A percentile compares a stretch with the other conserved stretches of the same genome.
phyloP scores from a whole-genome alignment of 2,797 vertebrate species.

The Thunnus albacares region DNA sequence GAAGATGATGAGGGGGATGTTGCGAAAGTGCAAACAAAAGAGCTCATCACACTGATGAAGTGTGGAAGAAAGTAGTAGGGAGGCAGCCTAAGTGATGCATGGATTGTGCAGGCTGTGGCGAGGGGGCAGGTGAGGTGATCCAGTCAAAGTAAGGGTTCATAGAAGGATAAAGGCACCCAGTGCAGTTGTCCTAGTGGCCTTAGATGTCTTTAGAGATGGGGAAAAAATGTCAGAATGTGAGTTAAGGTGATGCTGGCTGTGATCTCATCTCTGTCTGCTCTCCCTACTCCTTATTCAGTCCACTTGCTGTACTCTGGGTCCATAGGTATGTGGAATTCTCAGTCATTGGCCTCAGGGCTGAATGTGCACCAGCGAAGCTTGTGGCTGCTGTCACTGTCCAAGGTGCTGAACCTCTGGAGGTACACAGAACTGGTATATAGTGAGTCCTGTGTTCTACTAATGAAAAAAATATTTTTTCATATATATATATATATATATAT shows the following conservation, averaged over 20 bases:
- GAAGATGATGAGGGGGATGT: not conserved
- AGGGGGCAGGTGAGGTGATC: constrained; percentile 38
- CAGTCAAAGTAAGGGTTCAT: constrained; percentile 26
- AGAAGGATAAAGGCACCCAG: constrained; percentile 7
- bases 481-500: no score
- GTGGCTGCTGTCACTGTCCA: constrained; percentile 52
- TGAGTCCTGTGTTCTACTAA: no score
- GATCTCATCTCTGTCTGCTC: not conserved
- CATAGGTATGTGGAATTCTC: not conserved
- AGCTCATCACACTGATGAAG: constrained; percentile 48
- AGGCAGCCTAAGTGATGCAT: constrained; percentile 8
- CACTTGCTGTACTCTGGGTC: constrained; percentile 25
- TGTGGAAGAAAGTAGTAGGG: constrained; percentile 44
- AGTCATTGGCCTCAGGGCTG: constrained; percentile 25
- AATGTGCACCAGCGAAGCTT: constrained; percentile 2
- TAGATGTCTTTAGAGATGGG: constrained; percentile 17
- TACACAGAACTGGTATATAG: not conserved
- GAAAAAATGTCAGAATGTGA: constrained; percentile 12
- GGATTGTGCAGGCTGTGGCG: constrained; percentile 4
- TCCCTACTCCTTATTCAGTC: not conserved
- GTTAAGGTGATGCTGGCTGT: not conserved
- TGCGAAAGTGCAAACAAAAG: constrained; percentile 40
- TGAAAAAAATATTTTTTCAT: not conserved
- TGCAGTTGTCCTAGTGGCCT: constrained; percentile 27
- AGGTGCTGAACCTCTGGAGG: constrained; percentile 49